Conservation (phyloP, 2,113 vertebrate genomes). For the Patagioenas fasciata region DNA sequence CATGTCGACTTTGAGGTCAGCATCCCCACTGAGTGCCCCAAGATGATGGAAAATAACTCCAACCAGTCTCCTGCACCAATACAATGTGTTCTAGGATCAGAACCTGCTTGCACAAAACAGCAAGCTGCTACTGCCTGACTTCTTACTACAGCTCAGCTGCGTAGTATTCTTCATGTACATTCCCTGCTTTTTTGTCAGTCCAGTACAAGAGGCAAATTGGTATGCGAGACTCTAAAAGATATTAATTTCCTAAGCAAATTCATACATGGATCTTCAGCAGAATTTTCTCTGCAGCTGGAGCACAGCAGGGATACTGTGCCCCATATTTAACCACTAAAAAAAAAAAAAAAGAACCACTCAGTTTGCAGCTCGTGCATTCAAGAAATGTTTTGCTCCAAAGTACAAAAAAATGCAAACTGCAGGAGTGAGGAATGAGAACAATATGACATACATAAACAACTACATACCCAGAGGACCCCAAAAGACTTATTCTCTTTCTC, state of each 20-base stretch:
- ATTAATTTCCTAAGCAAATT: background rate
- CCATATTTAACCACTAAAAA: background rate
- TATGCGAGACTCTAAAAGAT: background rate
- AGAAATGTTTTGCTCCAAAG: background rate
- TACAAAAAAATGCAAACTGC: background rate
- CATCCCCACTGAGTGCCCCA: background rate
- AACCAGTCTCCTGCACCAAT: background rate
- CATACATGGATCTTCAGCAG: background rate
- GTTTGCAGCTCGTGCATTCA: background rate
- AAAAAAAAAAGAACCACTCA: background rate
- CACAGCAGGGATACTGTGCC: background rate
- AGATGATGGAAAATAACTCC: background rate
- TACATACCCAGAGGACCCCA: background rate
- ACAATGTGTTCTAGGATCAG: background rate
- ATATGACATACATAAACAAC: background rate
- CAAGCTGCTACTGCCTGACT: background rate
- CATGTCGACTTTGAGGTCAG: background rate
- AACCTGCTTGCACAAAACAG: background rate
- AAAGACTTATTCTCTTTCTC: background rate
- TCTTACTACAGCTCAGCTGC: background rate
- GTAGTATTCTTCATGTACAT: background rate
- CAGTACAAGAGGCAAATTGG: background rate
- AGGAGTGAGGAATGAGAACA: background rate
- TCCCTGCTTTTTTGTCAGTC: background rate
- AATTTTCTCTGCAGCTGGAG: slow-evolving; percentile 15